Base-by-base conservation (phyloP, 2,888 invertebrate species). In the Orthosia gothica region DNA sequence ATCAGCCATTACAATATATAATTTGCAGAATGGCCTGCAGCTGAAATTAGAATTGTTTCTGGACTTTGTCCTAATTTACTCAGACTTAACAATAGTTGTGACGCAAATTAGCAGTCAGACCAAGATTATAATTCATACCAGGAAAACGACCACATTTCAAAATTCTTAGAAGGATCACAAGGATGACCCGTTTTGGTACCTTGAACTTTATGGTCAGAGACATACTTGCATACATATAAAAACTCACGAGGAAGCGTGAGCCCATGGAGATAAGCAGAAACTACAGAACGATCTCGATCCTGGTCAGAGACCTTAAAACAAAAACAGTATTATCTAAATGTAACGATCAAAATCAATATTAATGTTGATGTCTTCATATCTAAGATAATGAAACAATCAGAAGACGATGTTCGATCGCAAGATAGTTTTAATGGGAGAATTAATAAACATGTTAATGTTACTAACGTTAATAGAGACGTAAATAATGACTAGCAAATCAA, bases 281-380 rank as follows among this genome's bases (percentile, higher is more conserved):
- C 40, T 9, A 40, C 3, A 40, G 40, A 40, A 40, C 40, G 4
- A 26, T 66, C 59, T 16, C 1, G 57, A 70, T 68, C 54, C 49
- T 70, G 70, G 67, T 69, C 50, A 49, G 23, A 50, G 32, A 59
- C 61, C 45, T 66, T 65, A 11, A 69, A 55, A 69, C 70, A 55
- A 69, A 78, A 59, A 62, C 23, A 65, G 18, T 58, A 23, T 71
- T 69, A 82, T 81, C 70, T 52, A 55, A 47, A 26, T 74, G 45
- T 68, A 73, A 71, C 64, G 62, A 82, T 72, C 82, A n/a, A 72
- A 64, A 68, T 71, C 64, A 64, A 82, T 74, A 61, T 70, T 13
- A 63, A 65, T 57, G n/a, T 66, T 66, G 73, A 83, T 76, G 70
- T 74, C 83, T 82, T 83, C 13, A 83, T 83, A 73, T 68, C 64